Conservation (phyloP, 2,888 invertebrate species). For the Pyrocoelia pectoralis region DNA sequence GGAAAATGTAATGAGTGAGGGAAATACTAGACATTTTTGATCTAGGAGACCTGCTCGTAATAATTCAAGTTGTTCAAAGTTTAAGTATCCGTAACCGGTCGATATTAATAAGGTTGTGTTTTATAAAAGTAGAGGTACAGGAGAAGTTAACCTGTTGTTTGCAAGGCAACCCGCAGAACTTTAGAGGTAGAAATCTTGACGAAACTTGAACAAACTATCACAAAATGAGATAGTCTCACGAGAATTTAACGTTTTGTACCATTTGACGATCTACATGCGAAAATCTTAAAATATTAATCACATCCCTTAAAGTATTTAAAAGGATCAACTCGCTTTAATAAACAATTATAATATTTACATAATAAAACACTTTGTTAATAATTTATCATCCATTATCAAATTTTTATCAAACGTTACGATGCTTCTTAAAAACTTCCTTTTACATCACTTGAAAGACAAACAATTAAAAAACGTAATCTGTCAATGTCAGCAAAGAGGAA, state of each 20-base stretch:
- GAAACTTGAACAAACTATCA: not conserved
- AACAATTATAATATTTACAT: not conserved
- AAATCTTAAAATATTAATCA: no score
- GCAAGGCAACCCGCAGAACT: not conserved
- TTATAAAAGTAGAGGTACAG: not conserved
- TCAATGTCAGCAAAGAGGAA: not conserved
- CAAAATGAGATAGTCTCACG: no score
- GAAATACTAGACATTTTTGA: no score
- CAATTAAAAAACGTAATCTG: slow-evolving; percentile 13
- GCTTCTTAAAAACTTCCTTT: slow-evolving; percentile 3
- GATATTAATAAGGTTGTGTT: not conserved
- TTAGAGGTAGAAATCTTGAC: not conserved
- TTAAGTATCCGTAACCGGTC: not conserved
- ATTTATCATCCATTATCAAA: not conserved
- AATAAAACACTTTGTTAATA: not conserved
- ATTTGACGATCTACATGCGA: no score
- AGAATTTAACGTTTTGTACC: no score
- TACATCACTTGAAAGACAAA: slow-evolving; percentile 10
- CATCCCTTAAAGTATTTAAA: no score
- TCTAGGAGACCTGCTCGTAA: no score
- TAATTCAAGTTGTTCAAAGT: no score
- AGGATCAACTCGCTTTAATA: no score
- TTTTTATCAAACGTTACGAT: slow-evolving; percentile 4
- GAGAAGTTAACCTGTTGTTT: no score
- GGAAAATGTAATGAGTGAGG: no score